phyloP scores from a whole-genome alignment of 53 echinoderm and acorn worm species.

The Arbacia lixula region DNA sequence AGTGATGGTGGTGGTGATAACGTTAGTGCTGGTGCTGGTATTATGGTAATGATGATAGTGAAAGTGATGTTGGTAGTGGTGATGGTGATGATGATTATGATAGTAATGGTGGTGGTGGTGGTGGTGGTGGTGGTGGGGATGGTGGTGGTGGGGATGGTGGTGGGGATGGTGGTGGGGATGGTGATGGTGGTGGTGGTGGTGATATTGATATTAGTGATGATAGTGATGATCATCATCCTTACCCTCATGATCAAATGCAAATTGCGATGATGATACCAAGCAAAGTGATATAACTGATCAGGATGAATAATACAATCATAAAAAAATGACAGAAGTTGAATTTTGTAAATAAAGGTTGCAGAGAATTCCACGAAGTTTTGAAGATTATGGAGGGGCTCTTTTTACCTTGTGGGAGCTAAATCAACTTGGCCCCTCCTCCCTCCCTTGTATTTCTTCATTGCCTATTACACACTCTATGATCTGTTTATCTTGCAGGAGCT shows the following conservation, averaged over 20 bases:
- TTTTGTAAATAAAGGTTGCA: too few relatives aligned
- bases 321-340: too few relatives aligned
- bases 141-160: not conserved
- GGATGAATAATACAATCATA: too few relatives aligned
- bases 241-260: too few relatives aligned
- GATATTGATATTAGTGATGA: not conserved
- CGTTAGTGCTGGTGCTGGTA: not conserved
- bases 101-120: not conserved
- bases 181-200: not conserved
- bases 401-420: too few relatives aligned
- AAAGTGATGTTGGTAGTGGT: not conserved
- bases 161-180: not conserved
- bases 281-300: too few relatives aligned
- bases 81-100: not conserved
- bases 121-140: not conserved
- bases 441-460: too few relatives aligned
- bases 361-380: too few relatives aligned
- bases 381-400: too few relatives aligned
- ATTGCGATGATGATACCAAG: too few relatives aligned
- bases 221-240: not conserved
- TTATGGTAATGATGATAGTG: not conserved
- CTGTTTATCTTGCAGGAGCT: slow-evolving; percentile 58
- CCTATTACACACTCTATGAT: not conserved
- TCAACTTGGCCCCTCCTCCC: too few relatives aligned
- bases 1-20: not conserved